Conservation (phyloP, 2,113 vertebrate species). For the Syngnathus floridae region DNA sequence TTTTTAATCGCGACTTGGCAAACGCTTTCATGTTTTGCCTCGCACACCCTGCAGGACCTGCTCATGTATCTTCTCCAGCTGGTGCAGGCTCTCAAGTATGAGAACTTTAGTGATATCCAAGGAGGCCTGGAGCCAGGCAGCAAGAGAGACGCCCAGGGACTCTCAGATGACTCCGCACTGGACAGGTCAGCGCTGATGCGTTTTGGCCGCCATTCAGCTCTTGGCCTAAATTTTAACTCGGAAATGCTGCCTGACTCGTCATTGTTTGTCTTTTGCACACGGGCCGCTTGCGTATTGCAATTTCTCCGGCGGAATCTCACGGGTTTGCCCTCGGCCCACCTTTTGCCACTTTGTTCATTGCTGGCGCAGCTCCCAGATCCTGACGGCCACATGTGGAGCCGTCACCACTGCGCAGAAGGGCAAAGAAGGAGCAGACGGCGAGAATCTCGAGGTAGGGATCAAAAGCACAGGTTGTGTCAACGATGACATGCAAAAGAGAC, state of each 20-base stretch:
- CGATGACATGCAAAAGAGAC: too few species aligned
- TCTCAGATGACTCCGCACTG: conserved; percentile 77
- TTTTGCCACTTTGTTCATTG: background rate
- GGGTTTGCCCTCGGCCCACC: background rate
- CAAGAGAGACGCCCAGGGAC: conserved; percentile 84
- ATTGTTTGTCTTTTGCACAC: conserved; percentile 47
- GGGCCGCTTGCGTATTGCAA: conserved; percentile 15
- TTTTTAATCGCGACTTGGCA: background rate
- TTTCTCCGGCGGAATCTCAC: conserved; percentile 26
- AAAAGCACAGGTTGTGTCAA: too few species aligned
- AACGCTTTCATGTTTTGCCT: background rate
- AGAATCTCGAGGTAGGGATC: conserved; percentile 79
- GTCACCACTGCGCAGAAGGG: conserved; percentile 76
- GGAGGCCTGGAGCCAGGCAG: conserved; percentile 84
- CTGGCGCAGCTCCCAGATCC: conserved; percentile 81
- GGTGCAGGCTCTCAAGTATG: conserved; percentile 95
- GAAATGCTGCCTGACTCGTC: conserved; percentile 5
- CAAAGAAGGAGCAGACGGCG: conserved; percentile 82
- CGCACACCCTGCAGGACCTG: conserved; percentile 75
- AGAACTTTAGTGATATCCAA: conserved; percentile 94
- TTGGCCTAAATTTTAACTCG: conserved; percentile 38
- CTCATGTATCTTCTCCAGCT: conserved; percentile 96
- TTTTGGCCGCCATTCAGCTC: background rate
- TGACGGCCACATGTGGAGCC: conserved; percentile 69
- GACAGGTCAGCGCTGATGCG: conserved; percentile 76